These are phyloP conservation scores for Brenthis ino DNA, from an alignment of 2,888 invertebrate species.

Conservation along the genomic window DNA sequence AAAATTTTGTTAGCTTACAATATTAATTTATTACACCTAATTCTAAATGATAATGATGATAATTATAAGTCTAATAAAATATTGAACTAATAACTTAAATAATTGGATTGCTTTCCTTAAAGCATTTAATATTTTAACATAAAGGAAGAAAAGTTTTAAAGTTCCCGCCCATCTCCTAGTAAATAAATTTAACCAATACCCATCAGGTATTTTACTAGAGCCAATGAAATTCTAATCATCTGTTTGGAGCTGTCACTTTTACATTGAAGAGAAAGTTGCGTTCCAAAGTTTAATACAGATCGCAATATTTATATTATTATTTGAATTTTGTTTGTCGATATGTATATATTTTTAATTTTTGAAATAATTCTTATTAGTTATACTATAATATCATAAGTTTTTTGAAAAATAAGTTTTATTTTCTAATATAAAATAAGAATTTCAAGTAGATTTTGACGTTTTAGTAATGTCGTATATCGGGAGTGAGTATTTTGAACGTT, in stretches of 20 bases:
- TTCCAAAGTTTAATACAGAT: slow-evolving; percentile 23
- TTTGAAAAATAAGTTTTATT: too few species aligned
- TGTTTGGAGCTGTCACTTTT: slow-evolving; percentile 51
- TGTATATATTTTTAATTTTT: too few species aligned
- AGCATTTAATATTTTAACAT: not conserved
- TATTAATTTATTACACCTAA: not conserved
- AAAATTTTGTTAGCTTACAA: too few species aligned
- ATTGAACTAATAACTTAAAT: not conserved
- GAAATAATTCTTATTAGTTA: too few species aligned
- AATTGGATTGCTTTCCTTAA: not conserved
- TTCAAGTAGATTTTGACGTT: not conserved
- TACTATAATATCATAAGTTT: too few species aligned
- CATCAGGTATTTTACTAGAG: not conserved
- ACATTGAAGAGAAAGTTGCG: slow-evolving; percentile 18
- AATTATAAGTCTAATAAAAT: not conserved
- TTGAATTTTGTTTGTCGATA: too few species aligned
- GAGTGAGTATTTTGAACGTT: slow-evolving; percentile 18
- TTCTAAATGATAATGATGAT: not conserved
- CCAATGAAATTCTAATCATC: slow-evolving; percentile 52
- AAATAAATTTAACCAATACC: slow-evolving; percentile 18
- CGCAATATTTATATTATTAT: too few species aligned
- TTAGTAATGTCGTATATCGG: not conserved
- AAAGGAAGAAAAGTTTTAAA: not conserved
- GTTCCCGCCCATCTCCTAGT: slow-evolving; percentile 1
- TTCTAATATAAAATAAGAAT: too few species aligned